Percentiles rank a stretch among this genome's conserved stretches.
Evolutionary conservation across 2,113 vertebrate genomes (phyloP).

Genomic region (Corvus cornix): DNA sequence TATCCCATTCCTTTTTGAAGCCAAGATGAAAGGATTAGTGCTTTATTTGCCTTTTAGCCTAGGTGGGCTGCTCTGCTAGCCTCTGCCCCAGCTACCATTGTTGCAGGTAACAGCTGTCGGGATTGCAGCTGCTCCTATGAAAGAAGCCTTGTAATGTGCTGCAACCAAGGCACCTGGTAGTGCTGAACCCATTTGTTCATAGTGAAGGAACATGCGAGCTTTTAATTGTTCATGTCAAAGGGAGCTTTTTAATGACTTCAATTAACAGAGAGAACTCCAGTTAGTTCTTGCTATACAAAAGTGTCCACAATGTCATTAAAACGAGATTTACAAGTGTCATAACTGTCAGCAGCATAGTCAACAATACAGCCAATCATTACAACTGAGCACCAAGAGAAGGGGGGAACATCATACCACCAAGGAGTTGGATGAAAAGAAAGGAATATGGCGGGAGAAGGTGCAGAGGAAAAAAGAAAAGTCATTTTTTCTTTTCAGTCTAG

Average conservation of each 20-base stretch:
- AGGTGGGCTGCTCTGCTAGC: background rate
- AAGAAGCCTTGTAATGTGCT: background rate
- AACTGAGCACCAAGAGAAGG: constrained; percentile 55
- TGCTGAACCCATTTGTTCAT: background rate
- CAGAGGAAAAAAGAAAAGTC: constrained; percentile 61
- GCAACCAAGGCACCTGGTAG: background rate
- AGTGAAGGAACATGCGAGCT: constrained; percentile 60
- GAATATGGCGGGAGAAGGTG: background rate
- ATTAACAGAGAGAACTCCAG: constrained; percentile 69
- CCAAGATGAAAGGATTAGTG: background rate
- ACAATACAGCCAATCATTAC: constrained; percentile 67
- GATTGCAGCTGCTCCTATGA: background rate
- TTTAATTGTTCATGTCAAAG: constrained; percentile 65
- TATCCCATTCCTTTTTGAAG: background rate
- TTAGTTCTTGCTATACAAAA: constrained; percentile 69
- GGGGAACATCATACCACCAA: background rate
- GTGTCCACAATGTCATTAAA: constrained; percentile 70
- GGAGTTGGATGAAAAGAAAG: background rate
- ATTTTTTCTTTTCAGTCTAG: constrained; percentile 69
- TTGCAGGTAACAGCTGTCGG: background rate
- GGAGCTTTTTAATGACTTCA: constrained; percentile 73
- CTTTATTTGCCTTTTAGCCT: background rate
- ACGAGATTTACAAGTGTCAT: constrained; percentile 70
- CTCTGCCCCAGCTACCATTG: background rate
- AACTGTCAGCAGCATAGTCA: constrained; percentile 62